phyloP scores from a whole-genome alignment of 2,113 vertebrate genomes.

The Nothobranchius kuhntae region DNA sequence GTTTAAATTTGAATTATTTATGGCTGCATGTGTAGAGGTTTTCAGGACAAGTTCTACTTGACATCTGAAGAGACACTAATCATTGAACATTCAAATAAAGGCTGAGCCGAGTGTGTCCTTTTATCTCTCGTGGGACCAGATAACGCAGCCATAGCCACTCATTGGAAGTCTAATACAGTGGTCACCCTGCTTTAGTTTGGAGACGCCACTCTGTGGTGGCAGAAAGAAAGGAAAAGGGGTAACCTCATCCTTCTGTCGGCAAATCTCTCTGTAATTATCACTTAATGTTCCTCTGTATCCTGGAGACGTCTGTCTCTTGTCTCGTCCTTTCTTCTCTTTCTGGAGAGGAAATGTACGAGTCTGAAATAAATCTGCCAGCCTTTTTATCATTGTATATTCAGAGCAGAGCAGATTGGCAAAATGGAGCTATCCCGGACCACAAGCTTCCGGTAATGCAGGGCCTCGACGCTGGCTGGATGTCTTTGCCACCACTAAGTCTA shows the following conservation, averaged over 20 bases:
- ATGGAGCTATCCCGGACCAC: conserved; percentile 59
- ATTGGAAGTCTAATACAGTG: conserved; percentile 66
- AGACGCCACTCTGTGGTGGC: conserved; percentile 73
- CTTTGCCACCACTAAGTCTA: conserved; percentile 55
- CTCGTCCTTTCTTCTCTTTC: conserved; percentile 40
- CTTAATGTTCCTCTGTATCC: conserved; percentile 73
- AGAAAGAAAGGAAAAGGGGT: conserved; percentile 55
- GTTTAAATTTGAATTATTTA: conserved; percentile 59
- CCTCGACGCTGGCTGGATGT: conserved; percentile 46
- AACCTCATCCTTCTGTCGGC: conserved; percentile 54
- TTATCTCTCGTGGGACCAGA: conserved; percentile 62
- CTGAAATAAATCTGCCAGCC: conserved; percentile 74
- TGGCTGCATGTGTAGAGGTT: conserved; percentile 40
- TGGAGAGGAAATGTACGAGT: conserved; percentile 61
- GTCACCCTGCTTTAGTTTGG: conserved; percentile 69
- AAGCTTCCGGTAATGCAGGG: conserved; percentile 68
- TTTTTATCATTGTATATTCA: conserved; percentile 78
- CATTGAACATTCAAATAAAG: conserved; percentile 59
- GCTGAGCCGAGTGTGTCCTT: conserved; percentile 48
- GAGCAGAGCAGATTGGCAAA: conserved; percentile 62
- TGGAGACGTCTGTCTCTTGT: conserved; percentile 67
- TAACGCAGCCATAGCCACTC: conserved; percentile 73
- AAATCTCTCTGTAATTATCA: conserved; percentile 79
- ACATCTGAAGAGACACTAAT: conserved; percentile 48
- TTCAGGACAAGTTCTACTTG: conserved; percentile 35